These are phyloP conservation scores for Cheilosia vernalis DNA, from an alignment of 2,888 invertebrate genomes.

Conservation along the genomic window DNA sequence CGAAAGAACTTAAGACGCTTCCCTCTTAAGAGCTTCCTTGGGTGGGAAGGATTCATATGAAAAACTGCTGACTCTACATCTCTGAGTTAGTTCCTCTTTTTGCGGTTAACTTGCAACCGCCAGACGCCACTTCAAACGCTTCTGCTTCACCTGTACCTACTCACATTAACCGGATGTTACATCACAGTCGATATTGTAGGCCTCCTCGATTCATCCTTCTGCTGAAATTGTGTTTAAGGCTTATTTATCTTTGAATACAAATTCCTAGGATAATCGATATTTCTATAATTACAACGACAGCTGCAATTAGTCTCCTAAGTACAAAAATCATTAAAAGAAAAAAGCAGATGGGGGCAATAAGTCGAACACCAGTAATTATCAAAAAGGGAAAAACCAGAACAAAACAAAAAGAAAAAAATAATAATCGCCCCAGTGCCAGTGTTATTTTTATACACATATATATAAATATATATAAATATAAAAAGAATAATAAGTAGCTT, in stretches of 20 bases:
- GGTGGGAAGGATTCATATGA: no score
- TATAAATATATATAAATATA: neutral
- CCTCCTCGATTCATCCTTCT: no score
- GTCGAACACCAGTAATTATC: constrained; percentile 53
- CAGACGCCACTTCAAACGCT: no score
- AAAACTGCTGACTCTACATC: no score
- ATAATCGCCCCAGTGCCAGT: constrained; percentile 24
- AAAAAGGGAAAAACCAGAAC: constrained; percentile 18
- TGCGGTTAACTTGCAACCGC: no score
- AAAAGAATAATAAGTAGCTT: constrained; percentile 62
- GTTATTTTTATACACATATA: constrained; percentile 7
- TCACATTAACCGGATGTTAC: no score
- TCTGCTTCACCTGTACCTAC: no score
- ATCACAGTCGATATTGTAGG: no score
- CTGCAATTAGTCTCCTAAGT: constrained; percentile 47
- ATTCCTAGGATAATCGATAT: constrained; percentile 45
- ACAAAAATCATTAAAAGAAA: constrained; percentile 53
- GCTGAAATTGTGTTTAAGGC: no score
- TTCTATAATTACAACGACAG: constrained; percentile 4
- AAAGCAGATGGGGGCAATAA: constrained; percentile 47
- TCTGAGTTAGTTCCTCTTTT: no score
- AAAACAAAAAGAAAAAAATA: constrained; percentile 29
- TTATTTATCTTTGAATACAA: neutral
- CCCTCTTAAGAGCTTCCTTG: no score
- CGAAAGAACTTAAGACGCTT: no score